These are phyloP conservation scores for Omphaloscelis lunosa DNA, from an alignment of 2,888 invertebrate genomes.

Conservation along the genomic window DNA sequence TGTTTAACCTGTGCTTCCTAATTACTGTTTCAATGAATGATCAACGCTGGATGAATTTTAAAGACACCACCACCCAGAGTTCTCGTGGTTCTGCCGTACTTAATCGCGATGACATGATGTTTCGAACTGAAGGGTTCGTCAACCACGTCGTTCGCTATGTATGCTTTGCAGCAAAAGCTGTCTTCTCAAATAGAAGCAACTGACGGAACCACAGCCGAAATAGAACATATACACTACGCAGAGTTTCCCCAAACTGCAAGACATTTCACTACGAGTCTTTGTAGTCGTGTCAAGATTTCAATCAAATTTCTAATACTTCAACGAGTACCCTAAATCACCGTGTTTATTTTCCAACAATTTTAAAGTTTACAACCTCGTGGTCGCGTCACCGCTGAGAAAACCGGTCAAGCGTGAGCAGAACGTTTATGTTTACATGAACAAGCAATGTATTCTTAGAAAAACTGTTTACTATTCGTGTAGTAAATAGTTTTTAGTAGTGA, in stretches of 20 bases:
- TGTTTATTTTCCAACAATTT: constrained; percentile 39
- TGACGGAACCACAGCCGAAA: too few species aligned
- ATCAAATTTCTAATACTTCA: constrained; percentile 21
- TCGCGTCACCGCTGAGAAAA: constrained; percentile 40
- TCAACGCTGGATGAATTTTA: background rate
- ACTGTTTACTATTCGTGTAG: constrained; percentile 49
- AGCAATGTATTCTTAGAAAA: constrained; percentile 23
- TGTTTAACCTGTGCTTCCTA: constrained; percentile 4
- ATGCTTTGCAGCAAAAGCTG: background rate
- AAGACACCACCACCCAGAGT: background rate
- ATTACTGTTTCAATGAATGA: constrained; percentile 26
- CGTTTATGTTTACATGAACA: constrained; percentile 23
- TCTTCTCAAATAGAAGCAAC: background rate
- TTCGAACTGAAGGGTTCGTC: background rate
- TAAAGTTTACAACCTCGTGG: constrained; percentile 28
- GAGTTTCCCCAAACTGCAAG: background rate
- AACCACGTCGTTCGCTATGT: background rate
- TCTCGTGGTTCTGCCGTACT: background rate
- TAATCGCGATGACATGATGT: background rate
- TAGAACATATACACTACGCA: background rate
- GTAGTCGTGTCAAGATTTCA: constrained; percentile 1
- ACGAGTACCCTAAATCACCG: constrained; percentile 28
- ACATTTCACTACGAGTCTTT: background rate
- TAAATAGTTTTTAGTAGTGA: constrained; percentile 28
- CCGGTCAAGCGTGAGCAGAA: constrained; percentile 38